Evolutionary conservation across 2,797 vertebrate genomes (phyloP).

Genomic region (Danio kyathit): DNA sequence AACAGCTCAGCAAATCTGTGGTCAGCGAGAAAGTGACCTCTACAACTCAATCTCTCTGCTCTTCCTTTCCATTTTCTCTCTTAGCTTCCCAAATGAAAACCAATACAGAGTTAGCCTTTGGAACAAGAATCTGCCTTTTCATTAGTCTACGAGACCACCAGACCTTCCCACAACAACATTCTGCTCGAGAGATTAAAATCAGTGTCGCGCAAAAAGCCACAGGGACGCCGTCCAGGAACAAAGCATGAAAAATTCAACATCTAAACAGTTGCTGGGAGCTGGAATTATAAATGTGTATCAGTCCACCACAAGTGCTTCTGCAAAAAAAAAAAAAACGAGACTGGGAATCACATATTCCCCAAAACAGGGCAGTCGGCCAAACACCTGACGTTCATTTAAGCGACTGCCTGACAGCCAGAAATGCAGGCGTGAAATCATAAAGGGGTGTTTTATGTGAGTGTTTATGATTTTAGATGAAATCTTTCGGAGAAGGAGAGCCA

Average conservation of each 20-base stretch:
- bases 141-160: conserved; percentile 7
- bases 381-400: conserved; percentile 31
- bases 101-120: neutral
- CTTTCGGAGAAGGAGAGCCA: neutral
- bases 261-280: conserved; percentile 20
- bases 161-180: conserved; percentile 21
- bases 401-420: conserved; percentile 16
- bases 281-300: conserved; percentile 20
- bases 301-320: conserved; percentile 19
- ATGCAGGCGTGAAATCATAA: conserved; percentile 20
- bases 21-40: neutral
- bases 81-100: neutral
- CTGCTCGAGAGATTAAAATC: conserved; percentile 27
- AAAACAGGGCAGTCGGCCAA: neutral
- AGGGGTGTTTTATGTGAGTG: conserved; percentile 7
- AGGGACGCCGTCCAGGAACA: neutral
- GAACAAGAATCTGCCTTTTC: neutral
- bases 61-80: neutral
- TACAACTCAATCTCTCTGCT: neutral
- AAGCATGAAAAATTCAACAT: neutral
- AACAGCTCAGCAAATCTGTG: conserved; percentile 16
- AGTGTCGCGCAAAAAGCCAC: neutral
- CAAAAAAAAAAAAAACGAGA: neutral
- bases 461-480: neutral
- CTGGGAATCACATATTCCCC: conserved; percentile 11